Base-by-base conservation (phyloP, 2,888 invertebrate species). In the Perithous albicinctus region DNA sequence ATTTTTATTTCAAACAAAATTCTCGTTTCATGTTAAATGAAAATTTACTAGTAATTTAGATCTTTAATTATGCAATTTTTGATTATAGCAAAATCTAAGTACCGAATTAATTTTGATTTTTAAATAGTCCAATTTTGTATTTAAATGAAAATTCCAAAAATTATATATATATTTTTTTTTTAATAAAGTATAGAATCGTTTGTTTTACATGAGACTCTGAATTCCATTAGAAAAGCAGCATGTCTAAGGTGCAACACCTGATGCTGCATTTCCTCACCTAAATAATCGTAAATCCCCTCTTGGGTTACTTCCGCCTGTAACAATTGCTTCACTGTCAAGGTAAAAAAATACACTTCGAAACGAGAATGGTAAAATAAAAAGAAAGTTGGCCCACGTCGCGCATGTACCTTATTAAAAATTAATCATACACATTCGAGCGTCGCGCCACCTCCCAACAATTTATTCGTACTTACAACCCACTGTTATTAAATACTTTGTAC, bases 351-450 rank as follows among this genome's bases (percentile, higher is more conserved):
- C 7, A n/a, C 32, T 18, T 20, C 5, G 43, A 5, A 4, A 41
- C 41, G 7, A 12, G 8, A 41, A n/a, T 20, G 15, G 15, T 3
- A 8, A 23, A 23, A 32, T 12, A 15, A 54, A 41, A 69, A 56
- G n/a, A n/a, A 54, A 66, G 6, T 32, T 38, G 54, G 69, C 69
- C 54, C 54, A 46, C 54, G 38, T 54, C 69, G 54, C 38, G n/a
- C 54, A 20, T 54, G n/a, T 18, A 29, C 18, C 64, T 29, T 46
- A 46, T 46, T 38, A n/a, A 41, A 63, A 41, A 26, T 41, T 63
- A 63, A 63, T 43, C 43, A 64, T 15, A 18, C 32, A 59, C 2
- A 18, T 1, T 18, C 32, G 59, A 35, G 15, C 32, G 59, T 18
- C 7, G 32, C 59, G 59, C 32, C 59, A 32, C 56, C 56, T 32